Evolutionary conservation across 2,888 invertebrate genomes (phyloP).

Genomic region (Incurvaria masculella): DNA sequence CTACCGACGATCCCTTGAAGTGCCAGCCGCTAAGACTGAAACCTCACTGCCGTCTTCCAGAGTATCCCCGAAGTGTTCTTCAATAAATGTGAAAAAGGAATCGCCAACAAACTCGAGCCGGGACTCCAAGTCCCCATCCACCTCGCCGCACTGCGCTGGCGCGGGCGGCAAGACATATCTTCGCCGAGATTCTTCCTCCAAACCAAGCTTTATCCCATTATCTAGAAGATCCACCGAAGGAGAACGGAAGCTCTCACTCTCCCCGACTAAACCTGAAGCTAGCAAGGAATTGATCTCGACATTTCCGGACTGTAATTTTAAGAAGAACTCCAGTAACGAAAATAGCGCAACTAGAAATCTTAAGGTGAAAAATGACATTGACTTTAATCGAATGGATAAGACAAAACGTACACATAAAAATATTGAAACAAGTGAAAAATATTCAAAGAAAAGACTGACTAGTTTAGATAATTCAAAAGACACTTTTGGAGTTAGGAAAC

Average conservation of each 20-base stretch:
- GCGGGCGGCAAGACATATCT: background rate
- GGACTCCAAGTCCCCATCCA: background rate
- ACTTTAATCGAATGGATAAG: background rate
- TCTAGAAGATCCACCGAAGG: background rate
- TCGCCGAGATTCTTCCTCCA: background rate
- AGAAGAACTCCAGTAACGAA: background rate
- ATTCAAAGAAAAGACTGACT: constrained; percentile 57
- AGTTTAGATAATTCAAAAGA: constrained; percentile 48
- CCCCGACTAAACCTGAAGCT: background rate
- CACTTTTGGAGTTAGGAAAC: constrained; percentile 35
- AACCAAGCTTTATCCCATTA: background rate
- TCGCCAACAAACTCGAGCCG: background rate
- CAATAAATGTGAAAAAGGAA: constrained; percentile 11
- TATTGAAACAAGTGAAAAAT: constrained; percentile 51
- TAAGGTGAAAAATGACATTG: background rate
- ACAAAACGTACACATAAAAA: background rate
- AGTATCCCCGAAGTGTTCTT: constrained; percentile 42
- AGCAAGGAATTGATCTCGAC: background rate
- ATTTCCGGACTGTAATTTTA: background rate
- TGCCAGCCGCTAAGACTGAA: constrained; percentile 44
- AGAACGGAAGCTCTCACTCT: background rate
- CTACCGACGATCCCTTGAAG: constrained; percentile 39
- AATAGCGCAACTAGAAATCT: background rate
- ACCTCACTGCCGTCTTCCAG: constrained; percentile 48
- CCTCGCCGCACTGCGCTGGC: background rate